A percentile compares a stretch with the other conserved stretches of the same genome.
Conservation (phyloP, 2,113 vertebrate species). For the Chloropsis cyanopogon region DNA sequence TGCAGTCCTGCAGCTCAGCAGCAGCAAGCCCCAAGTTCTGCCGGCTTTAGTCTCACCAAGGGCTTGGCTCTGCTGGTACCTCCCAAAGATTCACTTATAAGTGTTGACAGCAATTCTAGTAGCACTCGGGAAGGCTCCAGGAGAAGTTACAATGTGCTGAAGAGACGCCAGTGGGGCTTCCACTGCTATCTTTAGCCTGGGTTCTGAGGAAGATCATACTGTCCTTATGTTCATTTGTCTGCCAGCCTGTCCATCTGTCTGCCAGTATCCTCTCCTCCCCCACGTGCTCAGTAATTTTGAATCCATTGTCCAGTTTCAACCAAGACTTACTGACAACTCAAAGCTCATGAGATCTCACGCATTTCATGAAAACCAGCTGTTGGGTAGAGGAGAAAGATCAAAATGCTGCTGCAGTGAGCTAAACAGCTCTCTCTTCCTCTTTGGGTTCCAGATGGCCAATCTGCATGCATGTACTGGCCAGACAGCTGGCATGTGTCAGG, state of each 20-base stretch:
- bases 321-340: background rate
- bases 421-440: background rate
- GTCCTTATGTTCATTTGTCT: background rate
- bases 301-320: background rate
- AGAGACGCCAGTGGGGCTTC: background rate
- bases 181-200: background rate
- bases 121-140: background rate
- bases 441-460: background rate
- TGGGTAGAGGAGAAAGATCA: background rate
- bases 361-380: background rate
- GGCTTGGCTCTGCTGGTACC: background rate
- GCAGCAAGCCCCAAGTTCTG: background rate
- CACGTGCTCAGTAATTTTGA: accelerated
- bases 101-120: constrained; percentile 4
- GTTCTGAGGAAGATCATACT: background rate
- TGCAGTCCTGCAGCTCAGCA: background rate
- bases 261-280: background rate
- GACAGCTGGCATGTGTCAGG: background rate
- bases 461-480: background rate
- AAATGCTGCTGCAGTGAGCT: background rate
- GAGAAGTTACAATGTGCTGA: background rate
- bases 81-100: background rate
- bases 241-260: background rate
- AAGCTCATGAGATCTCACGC: background rate
- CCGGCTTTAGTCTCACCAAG: background rate